A percentile compares a stretch with the other conserved stretches of the same genome.
Conservation (phyloP, 2,797 vertebrate genomes). For the Liparis tanakae region DNA sequence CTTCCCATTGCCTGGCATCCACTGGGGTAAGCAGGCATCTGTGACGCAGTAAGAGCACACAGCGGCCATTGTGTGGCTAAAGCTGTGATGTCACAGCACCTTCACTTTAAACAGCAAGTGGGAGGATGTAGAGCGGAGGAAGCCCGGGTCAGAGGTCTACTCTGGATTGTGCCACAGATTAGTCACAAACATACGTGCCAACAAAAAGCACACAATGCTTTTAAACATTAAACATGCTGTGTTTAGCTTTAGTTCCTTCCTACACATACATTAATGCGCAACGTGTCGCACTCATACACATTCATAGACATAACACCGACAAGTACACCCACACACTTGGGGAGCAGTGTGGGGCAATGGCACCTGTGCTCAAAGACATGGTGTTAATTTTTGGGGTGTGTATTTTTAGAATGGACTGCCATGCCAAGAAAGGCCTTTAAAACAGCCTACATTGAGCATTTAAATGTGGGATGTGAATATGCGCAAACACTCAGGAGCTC, state of each 20-base stretch:
- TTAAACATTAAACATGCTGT: conserved; percentile 11
- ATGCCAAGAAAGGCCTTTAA: conserved; percentile 60
- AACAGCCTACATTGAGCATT: conserved; percentile 35
- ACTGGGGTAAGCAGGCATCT: conserved; percentile 64
- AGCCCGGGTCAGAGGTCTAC: conserved; percentile 64
- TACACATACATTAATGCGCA: conserved; percentile 9
- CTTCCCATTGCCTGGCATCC: conserved; percentile 77
- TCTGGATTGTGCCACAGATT: conserved; percentile 68
- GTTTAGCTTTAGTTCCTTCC: conserved; percentile 19
- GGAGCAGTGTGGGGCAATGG: conserved; percentile 49
- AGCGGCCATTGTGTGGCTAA: conserved; percentile 75
- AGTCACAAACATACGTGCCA: conserved; percentile 57
- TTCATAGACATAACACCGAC: conserved; percentile 2
- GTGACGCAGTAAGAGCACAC: conserved; percentile 75
- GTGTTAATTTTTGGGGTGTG: conserved; percentile 71
- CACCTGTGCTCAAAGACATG: conserved; percentile 64
- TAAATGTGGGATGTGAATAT: conserved; percentile 36
- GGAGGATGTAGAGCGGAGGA: conserved; percentile 72
- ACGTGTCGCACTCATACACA: conserved; percentile 18
- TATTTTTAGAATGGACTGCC: conserved; percentile 74
- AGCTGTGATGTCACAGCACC: conserved; percentile 75
- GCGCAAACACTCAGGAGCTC: conserved; percentile 8
- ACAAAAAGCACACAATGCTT: conserved; percentile 19
- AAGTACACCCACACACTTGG: conserved; percentile 19
- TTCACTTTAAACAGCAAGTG: conserved; percentile 80